These are phyloP conservation scores for Anisognathus igniventris DNA, from an alignment of 2,797 vertebrate species.

Conservation along the genomic window DNA sequence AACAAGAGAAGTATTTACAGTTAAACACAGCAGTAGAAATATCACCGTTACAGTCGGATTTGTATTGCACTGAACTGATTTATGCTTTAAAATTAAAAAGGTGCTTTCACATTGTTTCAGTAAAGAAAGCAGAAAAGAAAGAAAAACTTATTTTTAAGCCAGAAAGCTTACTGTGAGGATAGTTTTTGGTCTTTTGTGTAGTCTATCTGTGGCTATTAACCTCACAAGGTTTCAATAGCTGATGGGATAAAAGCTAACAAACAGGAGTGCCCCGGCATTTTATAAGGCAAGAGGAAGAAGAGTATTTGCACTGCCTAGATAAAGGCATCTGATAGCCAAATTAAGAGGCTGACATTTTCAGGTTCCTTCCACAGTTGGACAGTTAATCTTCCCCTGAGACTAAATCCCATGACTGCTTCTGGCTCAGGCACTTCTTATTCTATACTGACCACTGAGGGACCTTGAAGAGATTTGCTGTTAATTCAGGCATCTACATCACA, in stretches of 20 bases:
- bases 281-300: neutral
- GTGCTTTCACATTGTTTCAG: neutral
- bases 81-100: neutral
- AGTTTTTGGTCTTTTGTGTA: neutral
- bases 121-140: neutral
- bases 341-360: neutral
- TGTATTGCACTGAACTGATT: neutral
- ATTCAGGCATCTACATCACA: neutral
- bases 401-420: neutral
- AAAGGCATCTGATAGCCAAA: neutral
- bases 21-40: neutral
- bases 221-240: neutral
- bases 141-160: neutral
- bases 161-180: neutral
- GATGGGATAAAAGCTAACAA: neutral
- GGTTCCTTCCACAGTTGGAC: neutral
- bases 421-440: neutral
- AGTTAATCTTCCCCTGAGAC: neutral
- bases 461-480: neutral
- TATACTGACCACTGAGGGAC: neutral
- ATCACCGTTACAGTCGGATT: neutral
- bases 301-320: neutral
- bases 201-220: neutral
- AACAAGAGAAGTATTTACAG: neutral
- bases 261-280: neutral